Evolutionary conservation across 1,140 invertebrate species (phyloP).

Genomic region (Drosophila nebulosa): DNA sequence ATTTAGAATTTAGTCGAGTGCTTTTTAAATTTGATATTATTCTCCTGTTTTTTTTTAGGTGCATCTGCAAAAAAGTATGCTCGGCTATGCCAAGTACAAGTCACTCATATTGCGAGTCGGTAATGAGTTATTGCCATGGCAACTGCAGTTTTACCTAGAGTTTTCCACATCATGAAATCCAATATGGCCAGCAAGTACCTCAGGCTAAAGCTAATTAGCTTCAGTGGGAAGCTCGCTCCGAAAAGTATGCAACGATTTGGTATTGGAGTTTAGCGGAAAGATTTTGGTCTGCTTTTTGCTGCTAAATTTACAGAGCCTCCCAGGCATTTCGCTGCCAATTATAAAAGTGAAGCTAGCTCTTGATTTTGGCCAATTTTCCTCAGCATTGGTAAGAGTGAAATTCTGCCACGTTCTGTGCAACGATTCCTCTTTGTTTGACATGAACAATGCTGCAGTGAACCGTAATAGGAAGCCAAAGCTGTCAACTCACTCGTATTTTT

Average conservation of each 20-base stretch:
- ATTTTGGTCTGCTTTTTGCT: not conserved
- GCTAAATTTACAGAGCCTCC: not conserved
- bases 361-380: too few species aligned
- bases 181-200: not conserved
- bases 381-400: too few species aligned
- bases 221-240: not conserved
- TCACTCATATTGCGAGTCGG: not conserved
- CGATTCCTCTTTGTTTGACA: too few species aligned
- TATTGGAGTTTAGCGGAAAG: not conserved
- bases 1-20: slow-evolving; percentile 10
- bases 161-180: not conserved
- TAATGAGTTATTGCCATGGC: not conserved
- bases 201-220: not conserved
- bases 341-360: too few species aligned
- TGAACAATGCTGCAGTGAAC: too few species aligned
- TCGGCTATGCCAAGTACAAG: not conserved
- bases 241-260: not conserved
- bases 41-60: too few species aligned
- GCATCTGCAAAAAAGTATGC: too few species aligned
- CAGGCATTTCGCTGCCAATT: too few species aligned
- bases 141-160: not conserved
- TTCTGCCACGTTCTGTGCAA: too few species aligned
- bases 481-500: too few species aligned
- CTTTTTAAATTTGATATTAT: not conserved
- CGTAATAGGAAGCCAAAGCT: too few species aligned